Base-by-base conservation (phyloP, 1,140 invertebrate species). In the Hycleus phaleratus region DNA sequence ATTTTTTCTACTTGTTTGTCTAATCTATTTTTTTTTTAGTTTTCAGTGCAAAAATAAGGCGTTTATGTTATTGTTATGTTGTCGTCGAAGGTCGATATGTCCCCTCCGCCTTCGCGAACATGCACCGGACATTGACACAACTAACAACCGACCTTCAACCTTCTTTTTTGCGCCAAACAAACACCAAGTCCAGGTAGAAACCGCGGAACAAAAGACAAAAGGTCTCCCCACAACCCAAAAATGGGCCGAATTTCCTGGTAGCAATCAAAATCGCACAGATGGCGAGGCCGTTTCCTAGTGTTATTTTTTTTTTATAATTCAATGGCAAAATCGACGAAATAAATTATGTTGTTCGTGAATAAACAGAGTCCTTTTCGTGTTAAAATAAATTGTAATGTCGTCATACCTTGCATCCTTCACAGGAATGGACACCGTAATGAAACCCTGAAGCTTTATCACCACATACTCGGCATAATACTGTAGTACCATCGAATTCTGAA, bases 331-430 rank as follows among this genome's bases (percentile, higher is more conserved):
- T 1, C 38, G 10, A 39, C 6, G 38, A 39, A 39, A n/a, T 42
- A n/a, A 10, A 4, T 42, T 42, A 10, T 10, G 40, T 8, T 42
- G 5, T n/a, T 42, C 40, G 5, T 4, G 4, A 42, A 10, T 42
- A 42, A 9, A 9, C 9, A 42, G 11, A 42, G 9, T 42, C 11
- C 11, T 42, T 42, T 42, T 42, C 40, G 40, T 42, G 9, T 11
- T 42, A 8, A 42, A 4, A 42, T 42, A 11, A 18, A 26, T 39
- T 51, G 43, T 42, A 51, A 18, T 25, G 26, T 26, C 39, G 18
- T 51, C 86, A 86, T 82, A 98, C 96, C 90, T 99, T 99, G 85
- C 96, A 99, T 66, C 97, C 97, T 80, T 99, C 97, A 77, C 97
- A 99, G 62, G 95, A 97, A 78, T 98, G 95, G 60, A 99, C 97